These are phyloP conservation scores for Trematomus loennbergii DNA, from an alignment of 2,113 vertebrate genomes.

Conservation along the genomic window DNA sequence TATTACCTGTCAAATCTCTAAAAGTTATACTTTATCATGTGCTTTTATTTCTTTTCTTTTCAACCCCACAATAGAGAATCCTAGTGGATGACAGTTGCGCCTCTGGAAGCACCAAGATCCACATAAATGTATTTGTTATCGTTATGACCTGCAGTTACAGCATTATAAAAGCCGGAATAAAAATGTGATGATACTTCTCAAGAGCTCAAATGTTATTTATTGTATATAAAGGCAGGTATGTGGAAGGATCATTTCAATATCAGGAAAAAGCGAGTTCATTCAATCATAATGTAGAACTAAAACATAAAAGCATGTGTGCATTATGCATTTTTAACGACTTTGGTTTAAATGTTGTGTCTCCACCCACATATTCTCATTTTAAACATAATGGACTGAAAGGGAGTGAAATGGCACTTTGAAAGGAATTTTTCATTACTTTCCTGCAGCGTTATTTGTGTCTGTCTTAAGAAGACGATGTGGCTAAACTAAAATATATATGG, in stretches of 20 bases:
- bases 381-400: constrained; percentile 59
- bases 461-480: neutral
- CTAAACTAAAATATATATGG: neutral
- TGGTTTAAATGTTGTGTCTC: constrained; percentile 41
- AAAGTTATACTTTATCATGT: constrained; percentile 63
- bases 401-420: constrained; percentile 64
- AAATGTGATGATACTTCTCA: constrained; percentile 32
- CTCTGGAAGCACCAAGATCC: neutral
- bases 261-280: neutral
- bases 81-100: constrained; percentile 10
- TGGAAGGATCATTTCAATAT: constrained; percentile 8
- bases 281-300: constrained; percentile 43
- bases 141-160: constrained; percentile 22
- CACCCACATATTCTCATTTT: constrained; percentile 57
- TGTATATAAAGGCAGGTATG: neutral
- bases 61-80: constrained; percentile 6
- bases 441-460: constrained; percentile 7
- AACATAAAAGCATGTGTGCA: constrained; percentile 44
- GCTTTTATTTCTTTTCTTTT: constrained; percentile 47
- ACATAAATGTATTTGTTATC: constrained; percentile 32
- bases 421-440: constrained; percentile 31
- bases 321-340: constrained; percentile 57
- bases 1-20: constrained; percentile 73
- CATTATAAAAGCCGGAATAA: constrained; percentile 38
- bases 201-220: constrained; percentile 24